Evolutionary conservation across 2,888 invertebrate species (phyloP), one percentile per base, ranked within the genome.

Genomic region (Polydrusus pterygomalis): DNA sequence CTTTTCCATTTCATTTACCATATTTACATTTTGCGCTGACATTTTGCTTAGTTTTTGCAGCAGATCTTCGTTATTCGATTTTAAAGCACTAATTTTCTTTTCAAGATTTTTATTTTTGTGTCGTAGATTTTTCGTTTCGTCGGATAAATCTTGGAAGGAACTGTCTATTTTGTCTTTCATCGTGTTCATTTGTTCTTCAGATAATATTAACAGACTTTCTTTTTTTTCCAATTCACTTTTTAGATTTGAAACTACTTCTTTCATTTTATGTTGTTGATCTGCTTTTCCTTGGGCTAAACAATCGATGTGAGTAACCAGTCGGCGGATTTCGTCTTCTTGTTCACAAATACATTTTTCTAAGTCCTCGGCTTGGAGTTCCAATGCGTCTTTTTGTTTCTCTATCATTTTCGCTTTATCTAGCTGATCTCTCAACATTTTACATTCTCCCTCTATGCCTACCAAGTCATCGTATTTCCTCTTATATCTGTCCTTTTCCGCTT

Each of bases 251-350:
- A 87, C 70, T 11, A 85, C 83, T 47, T 80, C 75, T 78, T 85
- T 85, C 78, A 86, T 82, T 78, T 83, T 82, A 49, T 84, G 84
- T 85, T 87, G 85, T 78, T 87, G 85, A 38, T 85, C 81, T 67
- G 86, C 86, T 47, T 84, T 79, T 40, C 84, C 84, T 76, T 84
- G 78, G 17, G 86, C 87, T 75, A 91, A 83, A 77, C 86, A 86
- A 80, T 91, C 90, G 51, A 91, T 89, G 85, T 91, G 90, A 70
- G 84, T 77, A 0, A 89, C 88, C 73, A 91, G 84, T 81, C 88
- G 88, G 84, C 88, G 89, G 49, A 91, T 91, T 87, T 91, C 91
- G 80, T 89, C 89, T 69, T 89, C 90, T 85, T 90, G 90, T 78
- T 90, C 91, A 84, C 89, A 88, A 43, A 89, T 86, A 83, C 89